phyloP scores from a whole-genome alignment of 2,888 invertebrate genomes.

The Elmis aenea region DNA sequence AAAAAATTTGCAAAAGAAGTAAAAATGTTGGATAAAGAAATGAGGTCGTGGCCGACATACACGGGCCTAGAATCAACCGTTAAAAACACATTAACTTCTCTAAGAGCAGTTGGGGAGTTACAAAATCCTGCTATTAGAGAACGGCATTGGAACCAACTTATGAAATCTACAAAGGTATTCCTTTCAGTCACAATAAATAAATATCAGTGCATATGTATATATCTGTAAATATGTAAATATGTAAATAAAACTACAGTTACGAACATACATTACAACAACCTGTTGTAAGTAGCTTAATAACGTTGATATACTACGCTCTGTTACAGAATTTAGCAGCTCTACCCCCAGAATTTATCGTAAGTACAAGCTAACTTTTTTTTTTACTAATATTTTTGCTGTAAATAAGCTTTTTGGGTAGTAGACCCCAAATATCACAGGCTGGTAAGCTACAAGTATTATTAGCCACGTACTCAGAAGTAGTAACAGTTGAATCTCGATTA shows the following conservation, averaged over 20 bases:
- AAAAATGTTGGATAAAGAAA: constrained; percentile 88
- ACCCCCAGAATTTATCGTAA: constrained; percentile 75
- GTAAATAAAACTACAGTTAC: constrained; percentile 10
- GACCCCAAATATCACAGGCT: no score
- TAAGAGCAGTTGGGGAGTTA: constrained; percentile 90
- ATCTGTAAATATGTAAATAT: constrained; percentile 19
- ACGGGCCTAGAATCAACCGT: constrained; percentile 83
- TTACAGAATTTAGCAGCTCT: constrained; percentile 79
- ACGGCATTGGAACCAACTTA: constrained; percentile 94
- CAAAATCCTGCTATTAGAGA: constrained; percentile 95
- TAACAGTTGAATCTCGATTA: no score
- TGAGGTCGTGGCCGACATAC: constrained; percentile 92
- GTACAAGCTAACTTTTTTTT: no score
- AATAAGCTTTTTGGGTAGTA: no score
- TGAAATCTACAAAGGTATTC: constrained; percentile 89
- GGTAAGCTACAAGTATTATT: no score
- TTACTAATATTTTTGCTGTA: no score
- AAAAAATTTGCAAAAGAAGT: constrained; percentile 96
- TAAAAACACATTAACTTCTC: constrained; percentile 92
- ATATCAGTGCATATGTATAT: constrained; percentile 2
- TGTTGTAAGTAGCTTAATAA: constrained; percentile 17
- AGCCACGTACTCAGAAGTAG: no score
- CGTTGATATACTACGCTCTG: constrained; percentile 31
- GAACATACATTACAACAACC: constrained; percentile 3
- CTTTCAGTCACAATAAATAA: no score